Percentiles rank a stretch among this genome's conserved stretches.
phyloP scores from a whole-genome alignment of 1,140 invertebrate species.

The Paramacrobiotus metropolitanus region DNA sequence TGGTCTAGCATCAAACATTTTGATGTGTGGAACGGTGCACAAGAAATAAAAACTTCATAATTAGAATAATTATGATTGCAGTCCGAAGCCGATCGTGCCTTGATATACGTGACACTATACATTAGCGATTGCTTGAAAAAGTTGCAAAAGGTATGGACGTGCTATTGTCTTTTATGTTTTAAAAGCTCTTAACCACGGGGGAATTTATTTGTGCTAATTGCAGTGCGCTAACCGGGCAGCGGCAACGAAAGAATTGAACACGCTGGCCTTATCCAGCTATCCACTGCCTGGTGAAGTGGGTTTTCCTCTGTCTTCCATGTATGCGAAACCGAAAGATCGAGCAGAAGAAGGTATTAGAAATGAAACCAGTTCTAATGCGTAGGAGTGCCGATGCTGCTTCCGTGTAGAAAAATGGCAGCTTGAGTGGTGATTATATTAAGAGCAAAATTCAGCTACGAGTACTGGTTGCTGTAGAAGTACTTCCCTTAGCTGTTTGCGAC shows the following conservation, averaged over 20 bases:
- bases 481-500: slow-evolving; percentile 17
- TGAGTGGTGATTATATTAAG: too few relatives aligned
- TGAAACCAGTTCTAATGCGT: slow-evolving; percentile 3
- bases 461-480: too few relatives aligned
- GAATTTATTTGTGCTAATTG: slow-evolving; percentile 6
- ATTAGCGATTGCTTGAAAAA: slow-evolving; percentile 93
- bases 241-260: slow-evolving; percentile 81
- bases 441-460: too few relatives aligned
- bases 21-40: too few relatives aligned
- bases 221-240: slow-evolving; percentile 60
- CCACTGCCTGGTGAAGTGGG: slow-evolving; percentile 85
- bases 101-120: slow-evolving; percentile 96
- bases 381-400: slow-evolving; percentile 1
- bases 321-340: slow-evolving; percentile 45
- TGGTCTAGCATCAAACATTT: too few relatives aligned
- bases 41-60: too few relatives aligned
- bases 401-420: too few relatives aligned
- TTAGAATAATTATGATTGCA: too few relatives aligned
- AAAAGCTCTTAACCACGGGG: slow-evolving; percentile 10
- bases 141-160: slow-evolving; percentile 41
- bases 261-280: slow-evolving; percentile 76
- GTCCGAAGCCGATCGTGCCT: slow-evolving; percentile 71
- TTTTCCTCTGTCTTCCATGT: slow-evolving; percentile 93
- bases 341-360: slow-evolving; percentile 19
- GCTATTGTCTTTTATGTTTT: neutral